A percentile compares a stretch with the other conserved stretches of the same genome.
phyloP scores from a whole-genome alignment of 2,113 vertebrate genomes.

The Megaleporinus macrocephalus region DNA sequence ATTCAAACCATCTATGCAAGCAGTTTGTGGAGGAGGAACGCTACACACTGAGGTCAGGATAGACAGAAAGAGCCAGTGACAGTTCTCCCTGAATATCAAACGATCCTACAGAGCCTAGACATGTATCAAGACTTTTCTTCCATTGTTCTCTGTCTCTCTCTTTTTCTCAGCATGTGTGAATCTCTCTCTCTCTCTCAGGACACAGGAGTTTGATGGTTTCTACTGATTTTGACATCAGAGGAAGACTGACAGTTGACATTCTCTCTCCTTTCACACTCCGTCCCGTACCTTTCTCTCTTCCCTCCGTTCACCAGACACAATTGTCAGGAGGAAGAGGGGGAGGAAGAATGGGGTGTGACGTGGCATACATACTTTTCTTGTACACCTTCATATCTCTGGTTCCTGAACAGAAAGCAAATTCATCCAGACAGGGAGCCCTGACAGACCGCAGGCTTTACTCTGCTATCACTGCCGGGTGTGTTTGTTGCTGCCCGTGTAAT shows the following conservation, averaged over 20 bases:
- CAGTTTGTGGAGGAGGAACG: not conserved
- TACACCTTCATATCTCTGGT: slow-evolving; percentile 47
- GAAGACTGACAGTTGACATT: slow-evolving; percentile 84
- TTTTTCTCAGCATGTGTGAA: slow-evolving; percentile 34
- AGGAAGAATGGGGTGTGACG: slow-evolving; percentile 34
- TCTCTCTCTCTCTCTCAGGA: slow-evolving; percentile 57
- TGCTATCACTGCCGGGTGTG: slow-evolving; percentile 10
- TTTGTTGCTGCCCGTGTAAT: slow-evolving; percentile 1
- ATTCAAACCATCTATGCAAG: not conserved
- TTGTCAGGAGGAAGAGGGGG: slow-evolving; percentile 67
- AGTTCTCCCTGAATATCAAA: slow-evolving; percentile 47
- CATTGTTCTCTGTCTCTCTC: slow-evolving; percentile 39
- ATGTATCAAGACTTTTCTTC: slow-evolving; percentile 47
- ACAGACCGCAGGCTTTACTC: slow-evolving; percentile 12
- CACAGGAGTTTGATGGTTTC: slow-evolving; percentile 69
- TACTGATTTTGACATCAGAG: slow-evolving; percentile 70
- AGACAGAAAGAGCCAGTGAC: slow-evolving; percentile 32
- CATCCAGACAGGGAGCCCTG: slow-evolving; percentile 23
- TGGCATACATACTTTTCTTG: slow-evolving; percentile 31
- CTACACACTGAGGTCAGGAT: slow-evolving; percentile 5
- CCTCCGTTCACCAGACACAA: slow-evolving; percentile 70
- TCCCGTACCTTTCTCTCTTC: slow-evolving; percentile 68
- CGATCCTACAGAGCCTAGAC: slow-evolving; percentile 37
- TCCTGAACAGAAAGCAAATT: slow-evolving; percentile 35
- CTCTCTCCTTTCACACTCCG: slow-evolving; percentile 75